These are phyloP conservation scores for Chaetura pelagica DNA, from an alignment of 2,113 vertebrate genomes.

Conservation along the genomic window DNA sequence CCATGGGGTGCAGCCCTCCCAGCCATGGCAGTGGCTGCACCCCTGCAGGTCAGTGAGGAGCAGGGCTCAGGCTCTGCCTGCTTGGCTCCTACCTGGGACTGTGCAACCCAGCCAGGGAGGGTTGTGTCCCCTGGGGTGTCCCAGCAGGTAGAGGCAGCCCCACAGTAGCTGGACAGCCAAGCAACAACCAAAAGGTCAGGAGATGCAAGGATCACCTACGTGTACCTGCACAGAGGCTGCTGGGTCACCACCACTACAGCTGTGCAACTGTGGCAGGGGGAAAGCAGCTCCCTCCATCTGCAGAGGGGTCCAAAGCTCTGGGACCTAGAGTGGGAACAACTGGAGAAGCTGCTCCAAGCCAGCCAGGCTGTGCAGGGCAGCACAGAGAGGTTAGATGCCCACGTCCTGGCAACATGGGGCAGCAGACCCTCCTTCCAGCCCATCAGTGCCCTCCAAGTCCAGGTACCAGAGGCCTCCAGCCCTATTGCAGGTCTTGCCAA, in stretches of 20 bases:
- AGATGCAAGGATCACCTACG: accelerated
- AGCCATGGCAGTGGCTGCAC: accelerated
- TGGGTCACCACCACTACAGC: neutral
- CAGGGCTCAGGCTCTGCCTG: neutral
- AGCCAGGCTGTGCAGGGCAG: neutral
- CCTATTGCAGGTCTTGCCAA: neutral
- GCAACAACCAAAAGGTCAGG: neutral
- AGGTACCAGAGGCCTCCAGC: accelerated
- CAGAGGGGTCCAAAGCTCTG: neutral
- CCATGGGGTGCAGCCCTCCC: neutral
- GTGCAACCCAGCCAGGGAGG: neutral
- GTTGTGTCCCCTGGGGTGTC: neutral
- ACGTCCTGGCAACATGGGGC: neutral
- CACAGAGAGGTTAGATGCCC: accelerated
- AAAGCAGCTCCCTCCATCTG: accelerated
- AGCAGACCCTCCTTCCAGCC: too few relatives aligned
- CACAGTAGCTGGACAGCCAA: neutral
- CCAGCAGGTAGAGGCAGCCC: neutral
- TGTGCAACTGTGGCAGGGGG: accelerated
- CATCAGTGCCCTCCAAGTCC: neutral
- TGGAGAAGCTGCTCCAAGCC: neutral
- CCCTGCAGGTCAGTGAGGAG: neutral
- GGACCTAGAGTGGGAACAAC: neutral
- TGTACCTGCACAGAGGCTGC: neutral
- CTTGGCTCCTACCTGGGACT: accelerated